phyloP scores from a whole-genome alignment of 1,140 invertebrate species.

The Acromyrmex heyeri region DNA sequence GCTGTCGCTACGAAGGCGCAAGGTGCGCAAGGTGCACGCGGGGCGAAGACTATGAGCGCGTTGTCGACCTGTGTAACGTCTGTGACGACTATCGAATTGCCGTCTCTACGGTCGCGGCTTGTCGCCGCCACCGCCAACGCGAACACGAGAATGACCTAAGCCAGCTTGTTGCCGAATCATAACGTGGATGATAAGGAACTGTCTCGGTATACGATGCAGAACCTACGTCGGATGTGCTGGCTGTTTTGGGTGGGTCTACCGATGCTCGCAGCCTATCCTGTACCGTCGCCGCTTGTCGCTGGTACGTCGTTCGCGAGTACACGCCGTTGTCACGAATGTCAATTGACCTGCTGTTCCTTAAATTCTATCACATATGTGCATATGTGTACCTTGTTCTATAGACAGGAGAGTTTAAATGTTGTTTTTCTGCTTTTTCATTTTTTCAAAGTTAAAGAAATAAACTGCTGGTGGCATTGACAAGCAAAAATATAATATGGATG shows the following conservation, averaged over 20 bases:
- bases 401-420: not conserved
- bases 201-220: conserved; percentile 75
- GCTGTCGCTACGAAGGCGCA: conserved; percentile 33
- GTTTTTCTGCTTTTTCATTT: not conserved
- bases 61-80: conserved; percentile 20
- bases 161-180: conserved; percentile 7
- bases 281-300: conserved; percentile 74
- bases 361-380: not conserved
- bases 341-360: not conserved
- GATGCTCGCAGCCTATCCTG: conserved; percentile 78
- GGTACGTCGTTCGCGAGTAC: conserved; percentile 63
- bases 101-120: not conserved
- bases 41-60: conserved; percentile 72
- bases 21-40: conserved; percentile 64
- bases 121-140: not conserved
- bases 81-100: conserved; percentile 25
- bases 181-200: conserved; percentile 61
- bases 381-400: too few relatives aligned
- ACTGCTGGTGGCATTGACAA: not conserved
- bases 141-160: conserved; percentile 76
- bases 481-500: not conserved
- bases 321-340: not conserved
- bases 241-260: conserved; percentile 82
- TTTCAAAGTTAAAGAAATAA: not conserved
- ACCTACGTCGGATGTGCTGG: conserved; percentile 79